Percentiles rank a stretch among this genome's conserved stretches.
Evolutionary conservation across 1,140 invertebrate genomes (phyloP).

Genomic region (Pararge aegeria): DNA sequence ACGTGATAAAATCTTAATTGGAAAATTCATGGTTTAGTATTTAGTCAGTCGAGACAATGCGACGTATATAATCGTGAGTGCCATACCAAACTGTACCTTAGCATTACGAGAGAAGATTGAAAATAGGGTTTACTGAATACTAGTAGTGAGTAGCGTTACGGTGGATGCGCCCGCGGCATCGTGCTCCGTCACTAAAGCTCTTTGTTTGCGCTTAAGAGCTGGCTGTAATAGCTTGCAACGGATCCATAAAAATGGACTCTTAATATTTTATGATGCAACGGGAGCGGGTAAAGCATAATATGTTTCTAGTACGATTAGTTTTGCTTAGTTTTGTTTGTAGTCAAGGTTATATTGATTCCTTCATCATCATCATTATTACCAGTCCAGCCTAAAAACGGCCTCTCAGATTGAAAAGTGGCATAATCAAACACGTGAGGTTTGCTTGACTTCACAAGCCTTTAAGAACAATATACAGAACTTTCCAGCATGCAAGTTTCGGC

Average conservation of each 20-base stretch:
- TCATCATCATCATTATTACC: too few species aligned
- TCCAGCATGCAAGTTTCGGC: too few species aligned
- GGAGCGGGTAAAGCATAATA: conserved; percentile 33
- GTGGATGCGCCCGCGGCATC: conserved; percentile 53
- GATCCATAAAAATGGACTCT: conserved; percentile 73
- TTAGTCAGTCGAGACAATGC: conserved; percentile 14
- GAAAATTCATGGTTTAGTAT: conserved; percentile 2
- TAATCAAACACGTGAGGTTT: too few species aligned
- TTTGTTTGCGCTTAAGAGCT: conserved; percentile 76
- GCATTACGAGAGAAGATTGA: conserved; percentile 50
- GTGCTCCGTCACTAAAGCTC: conserved; percentile 64
- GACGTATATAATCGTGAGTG: not conserved
- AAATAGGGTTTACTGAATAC: conserved; percentile 47
- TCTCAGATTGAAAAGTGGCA: too few species aligned
- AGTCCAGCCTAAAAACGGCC: too few species aligned
- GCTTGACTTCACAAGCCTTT: too few species aligned
- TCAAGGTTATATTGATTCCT: too few species aligned
- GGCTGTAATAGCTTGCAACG: conserved; percentile 76
- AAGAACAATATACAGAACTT: too few species aligned
- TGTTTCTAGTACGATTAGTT: too few species aligned
- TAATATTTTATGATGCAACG: conserved; percentile 69
- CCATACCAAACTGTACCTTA: conserved; percentile 15
- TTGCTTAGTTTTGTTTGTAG: too few species aligned
- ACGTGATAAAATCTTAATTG: conserved; percentile 68
- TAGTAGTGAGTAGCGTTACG: conserved; percentile 45